These are phyloP conservation scores for Caenorhabditis panamensis DNA, from an alignment of 2,888 invertebrate genomes.

Conservation along the genomic window DNA sequence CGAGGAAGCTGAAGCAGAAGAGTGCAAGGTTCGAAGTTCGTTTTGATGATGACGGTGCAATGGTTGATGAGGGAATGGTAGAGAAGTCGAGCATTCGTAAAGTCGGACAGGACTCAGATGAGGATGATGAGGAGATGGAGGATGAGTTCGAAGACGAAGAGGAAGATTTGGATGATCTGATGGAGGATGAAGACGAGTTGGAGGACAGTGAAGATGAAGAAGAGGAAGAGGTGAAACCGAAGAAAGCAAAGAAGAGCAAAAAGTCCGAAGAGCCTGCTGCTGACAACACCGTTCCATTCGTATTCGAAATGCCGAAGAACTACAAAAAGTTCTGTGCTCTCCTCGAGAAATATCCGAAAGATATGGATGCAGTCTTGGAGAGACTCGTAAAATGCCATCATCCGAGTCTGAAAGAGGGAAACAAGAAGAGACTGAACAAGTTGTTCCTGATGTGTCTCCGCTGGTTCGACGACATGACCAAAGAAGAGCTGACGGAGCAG, in stretches of 20 bases:
- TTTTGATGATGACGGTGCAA: constrained; percentile 65
- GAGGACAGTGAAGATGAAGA: constrained; percentile 48
- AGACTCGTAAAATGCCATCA: constrained; percentile 92
- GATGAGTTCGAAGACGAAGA: constrained; percentile 69
- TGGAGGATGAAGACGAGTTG: constrained; percentile 64
- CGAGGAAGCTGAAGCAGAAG: constrained; percentile 48
- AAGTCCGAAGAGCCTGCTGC: not conserved
- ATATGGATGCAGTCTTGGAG: constrained; percentile 83
- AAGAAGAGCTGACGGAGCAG: constrained; percentile 38
- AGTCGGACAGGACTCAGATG: constrained; percentile 28
- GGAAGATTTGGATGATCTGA: constrained; percentile 71
- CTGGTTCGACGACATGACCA: constrained; percentile 66
- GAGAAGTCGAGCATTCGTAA: constrained; percentile 26
- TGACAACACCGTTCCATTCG: constrained; percentile 61
- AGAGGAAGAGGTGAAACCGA: constrained; percentile 31
- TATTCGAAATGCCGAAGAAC: constrained; percentile 69
- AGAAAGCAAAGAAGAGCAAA: not conserved
- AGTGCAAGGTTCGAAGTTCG: constrained; percentile 62
- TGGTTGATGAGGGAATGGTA: constrained; percentile 62
- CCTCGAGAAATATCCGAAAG: constrained; percentile 47
- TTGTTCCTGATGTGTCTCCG: constrained; percentile 85
- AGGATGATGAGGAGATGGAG: constrained; percentile 57
- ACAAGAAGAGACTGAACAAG: constrained; percentile 87
- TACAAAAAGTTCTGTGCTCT: constrained; percentile 63
- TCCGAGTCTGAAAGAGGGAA: constrained; percentile 88